phyloP scores from a whole-genome alignment of 1,140 invertebrate genomes.

The Drosophila kanapiae region DNA sequence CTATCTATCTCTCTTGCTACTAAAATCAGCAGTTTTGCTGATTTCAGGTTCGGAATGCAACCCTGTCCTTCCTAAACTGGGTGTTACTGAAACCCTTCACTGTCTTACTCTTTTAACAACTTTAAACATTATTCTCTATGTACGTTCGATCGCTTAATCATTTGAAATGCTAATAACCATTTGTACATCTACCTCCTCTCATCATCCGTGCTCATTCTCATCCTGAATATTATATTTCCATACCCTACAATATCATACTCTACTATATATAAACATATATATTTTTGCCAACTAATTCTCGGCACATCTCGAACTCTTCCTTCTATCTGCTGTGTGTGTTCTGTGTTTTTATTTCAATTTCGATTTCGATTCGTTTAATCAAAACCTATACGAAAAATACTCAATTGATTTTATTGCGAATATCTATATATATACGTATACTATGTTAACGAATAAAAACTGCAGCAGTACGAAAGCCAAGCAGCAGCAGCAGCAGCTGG shows the following conservation, averaged over 20 bases:
- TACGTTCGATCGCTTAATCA: slow-evolving; percentile 27
- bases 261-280: neutral
- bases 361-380: slow-evolving; percentile 23
- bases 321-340: slow-evolving; percentile 49
- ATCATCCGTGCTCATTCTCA: slow-evolving; percentile 14
- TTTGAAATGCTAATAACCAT: slow-evolving; percentile 24
- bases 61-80: too few relatives aligned
- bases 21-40: neutral
- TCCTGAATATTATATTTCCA: slow-evolving; percentile 3
- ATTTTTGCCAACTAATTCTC: slow-evolving; percentile 50
- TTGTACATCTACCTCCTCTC: slow-evolving; percentile 10
- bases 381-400: slow-evolving; percentile 27
- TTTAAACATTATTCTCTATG: slow-evolving; percentile 3
- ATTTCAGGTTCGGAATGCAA: neutral
- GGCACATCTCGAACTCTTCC: slow-evolving; percentile 18
- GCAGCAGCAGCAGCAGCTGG: slow-evolving; percentile 64
- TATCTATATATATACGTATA: slow-evolving; percentile 44
- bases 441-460: slow-evolving; percentile 40
- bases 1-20: neutral
- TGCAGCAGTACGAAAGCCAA: slow-evolving; percentile 73
- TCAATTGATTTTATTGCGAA: slow-evolving; percentile 33
- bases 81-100: too few relatives aligned
- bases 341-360: slow-evolving; percentile 29
- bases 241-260: neutral
- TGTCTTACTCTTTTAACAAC: slow-evolving; percentile 6